Conservation (phyloP, 2,888 invertebrate species). For the Pristionchus exspectatus region DNA sequence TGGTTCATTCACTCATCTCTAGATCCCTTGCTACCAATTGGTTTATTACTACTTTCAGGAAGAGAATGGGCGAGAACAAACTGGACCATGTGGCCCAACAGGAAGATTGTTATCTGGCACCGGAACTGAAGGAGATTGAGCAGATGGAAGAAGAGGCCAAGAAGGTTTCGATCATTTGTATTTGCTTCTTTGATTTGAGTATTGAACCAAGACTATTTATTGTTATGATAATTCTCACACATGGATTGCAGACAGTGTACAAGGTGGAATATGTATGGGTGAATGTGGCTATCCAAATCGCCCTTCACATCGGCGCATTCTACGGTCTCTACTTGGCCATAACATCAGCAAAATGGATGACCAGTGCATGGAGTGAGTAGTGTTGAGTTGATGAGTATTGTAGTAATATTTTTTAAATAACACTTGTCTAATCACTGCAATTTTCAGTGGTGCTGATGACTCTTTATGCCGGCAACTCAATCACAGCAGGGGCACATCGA, state of each 20-base stretch:
- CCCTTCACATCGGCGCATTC: constrained; percentile 39
- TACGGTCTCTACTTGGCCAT: constrained; percentile 24
- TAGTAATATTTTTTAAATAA: background rate
- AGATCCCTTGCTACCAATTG: background rate
- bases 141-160: constrained; percentile 48
- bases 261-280: constrained; percentile 18
- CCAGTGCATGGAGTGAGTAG: constrained; percentile 39
- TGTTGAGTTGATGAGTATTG: too few species aligned
- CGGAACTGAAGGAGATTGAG: constrained; percentile 37
- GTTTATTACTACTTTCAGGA: background rate
- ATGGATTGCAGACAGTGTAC: background rate
- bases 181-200: too few species aligned
- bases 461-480: background rate
- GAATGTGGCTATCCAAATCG: constrained; percentile 43
- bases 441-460: constrained; percentile 43
- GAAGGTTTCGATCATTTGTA: background rate
- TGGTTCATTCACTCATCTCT: background rate
- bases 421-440: background rate
- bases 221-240: background rate
- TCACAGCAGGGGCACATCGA: constrained; percentile 46
- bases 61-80: background rate
- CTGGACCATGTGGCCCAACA: background rate
- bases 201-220: too few species aligned
- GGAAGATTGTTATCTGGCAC: constrained; percentile 40
- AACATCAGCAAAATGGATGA: background rate